Evolutionary conservation across 2,797 vertebrate genomes (phyloP).

Genomic region (Alfaro cultratus): DNA sequence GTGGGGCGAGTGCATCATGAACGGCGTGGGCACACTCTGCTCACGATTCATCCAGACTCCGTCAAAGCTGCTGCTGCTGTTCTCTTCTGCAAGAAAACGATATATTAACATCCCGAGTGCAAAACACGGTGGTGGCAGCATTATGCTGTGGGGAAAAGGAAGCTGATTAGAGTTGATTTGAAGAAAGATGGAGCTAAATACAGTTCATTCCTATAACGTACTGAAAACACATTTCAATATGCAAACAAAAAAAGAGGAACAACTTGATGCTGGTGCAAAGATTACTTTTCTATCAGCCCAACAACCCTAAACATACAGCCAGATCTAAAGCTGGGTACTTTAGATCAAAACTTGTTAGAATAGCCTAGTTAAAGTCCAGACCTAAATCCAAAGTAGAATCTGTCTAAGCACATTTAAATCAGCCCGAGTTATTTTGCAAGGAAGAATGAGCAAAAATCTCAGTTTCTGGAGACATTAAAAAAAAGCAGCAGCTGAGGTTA

Average conservation of each 20-base stretch:
- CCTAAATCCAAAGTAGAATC: background rate
- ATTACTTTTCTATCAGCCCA: background rate
- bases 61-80: constrained; percentile 89
- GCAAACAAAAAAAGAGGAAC: background rate
- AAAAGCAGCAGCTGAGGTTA: background rate
- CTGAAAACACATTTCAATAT: background rate
- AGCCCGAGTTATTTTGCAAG: background rate
- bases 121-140: background rate
- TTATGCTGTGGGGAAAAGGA: background rate
- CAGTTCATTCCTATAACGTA: background rate
- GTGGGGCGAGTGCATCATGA: constrained; percentile 97
- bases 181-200: background rate
- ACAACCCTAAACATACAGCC: background rate
- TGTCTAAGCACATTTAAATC: background rate
- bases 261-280: background rate
- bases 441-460: background rate
- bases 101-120: background rate
- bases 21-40: constrained; percentile 90
- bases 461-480: background rate
- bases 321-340: background rate
- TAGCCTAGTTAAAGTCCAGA: background rate
- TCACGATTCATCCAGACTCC: constrained; percentile 84
- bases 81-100: constrained; percentile 82
- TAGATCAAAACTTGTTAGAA: background rate
- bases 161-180: background rate